phyloP scores from a whole-genome alignment of 2,888 invertebrate genomes.

The Tetrapedia diversipes region DNA sequence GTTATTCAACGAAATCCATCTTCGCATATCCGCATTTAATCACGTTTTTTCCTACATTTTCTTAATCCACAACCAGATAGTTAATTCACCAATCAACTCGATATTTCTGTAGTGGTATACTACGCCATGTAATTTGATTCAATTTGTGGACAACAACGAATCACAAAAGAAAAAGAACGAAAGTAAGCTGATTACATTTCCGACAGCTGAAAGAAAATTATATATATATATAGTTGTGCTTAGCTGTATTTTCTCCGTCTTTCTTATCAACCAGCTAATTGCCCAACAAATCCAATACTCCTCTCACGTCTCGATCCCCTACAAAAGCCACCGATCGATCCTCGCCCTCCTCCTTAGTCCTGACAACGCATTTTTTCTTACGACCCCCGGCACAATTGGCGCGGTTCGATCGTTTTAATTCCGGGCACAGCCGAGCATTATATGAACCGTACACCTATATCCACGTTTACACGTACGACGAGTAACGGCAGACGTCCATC shows the following conservation, averaged over 20 bases:
- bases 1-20: no score
- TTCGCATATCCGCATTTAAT: no score
- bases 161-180: no score
- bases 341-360: not conserved
- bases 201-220: no score
- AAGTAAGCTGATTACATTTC: no score
- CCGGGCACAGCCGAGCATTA: constrained; percentile 27
- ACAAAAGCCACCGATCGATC: not conserved
- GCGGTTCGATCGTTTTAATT: constrained; percentile 39
- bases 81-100: no score
- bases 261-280: not conserved
- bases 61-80: no score
- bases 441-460: constrained; percentile 50
- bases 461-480: constrained; percentile 67
- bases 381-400: not conserved
- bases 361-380: not conserved
- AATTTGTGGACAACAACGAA: no score
- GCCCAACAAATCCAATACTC: not conserved
- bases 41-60: no score
- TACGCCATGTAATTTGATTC: no score
- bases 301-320: not conserved
- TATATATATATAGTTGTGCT: no score
- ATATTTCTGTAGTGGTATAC: no score
- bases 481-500: constrained; percentile 76
- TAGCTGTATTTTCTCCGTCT: not conserved